Evolutionary conservation across 1,140 invertebrate genomes (phyloP), one percentile per base, ranked within the genome.

Genomic region (Drosophila ironensis): DNA sequence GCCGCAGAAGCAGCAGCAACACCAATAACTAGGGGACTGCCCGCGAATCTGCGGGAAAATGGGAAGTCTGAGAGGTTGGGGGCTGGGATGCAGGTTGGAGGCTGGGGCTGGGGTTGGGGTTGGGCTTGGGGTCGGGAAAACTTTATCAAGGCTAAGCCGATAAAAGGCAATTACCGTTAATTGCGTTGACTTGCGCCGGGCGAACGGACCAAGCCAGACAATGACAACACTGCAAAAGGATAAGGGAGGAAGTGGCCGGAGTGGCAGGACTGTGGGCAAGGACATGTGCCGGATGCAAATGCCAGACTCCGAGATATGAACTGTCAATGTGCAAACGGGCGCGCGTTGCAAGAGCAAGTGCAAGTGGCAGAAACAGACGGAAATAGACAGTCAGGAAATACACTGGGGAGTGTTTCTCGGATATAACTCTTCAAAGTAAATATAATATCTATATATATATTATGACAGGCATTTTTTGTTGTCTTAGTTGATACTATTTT

Each of bases 121-220:
- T 44, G 27, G 24, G 51, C 45, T 38, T 28, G 44, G 30, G 45
- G 66, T 17, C 17, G 54, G 53, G 48, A 75, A 77, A 82, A 86
- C 60, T 86, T 72, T 86, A 87, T 86, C 80, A 87, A 60, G 71
- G 77, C 80, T 86, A 86, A 86, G 80, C 80, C 81, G 80, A 86
- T 86, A 86, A 86, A 86, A 86, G 80, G 80, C 80, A 86, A 86
- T 86, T 86, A 86, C 71, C 71, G 75, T 86, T 86, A 86, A 86
- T 86, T 86, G 80, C 80, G 80, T 86, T 86, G 80, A 77, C 74
- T 74, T 86, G 75, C 63, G 61, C 68, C 33, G 46, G 45, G 51
- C 50, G 42, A 27, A 48, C 30, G 59, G 54, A 40, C 30, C 46
- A 56, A 50, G 47, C 51, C 51, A 63, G 53, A 74, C 70, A 81